Conservation (phyloP, 2,797 vertebrate species). For the Microcaecilia unicolor region DNA sequence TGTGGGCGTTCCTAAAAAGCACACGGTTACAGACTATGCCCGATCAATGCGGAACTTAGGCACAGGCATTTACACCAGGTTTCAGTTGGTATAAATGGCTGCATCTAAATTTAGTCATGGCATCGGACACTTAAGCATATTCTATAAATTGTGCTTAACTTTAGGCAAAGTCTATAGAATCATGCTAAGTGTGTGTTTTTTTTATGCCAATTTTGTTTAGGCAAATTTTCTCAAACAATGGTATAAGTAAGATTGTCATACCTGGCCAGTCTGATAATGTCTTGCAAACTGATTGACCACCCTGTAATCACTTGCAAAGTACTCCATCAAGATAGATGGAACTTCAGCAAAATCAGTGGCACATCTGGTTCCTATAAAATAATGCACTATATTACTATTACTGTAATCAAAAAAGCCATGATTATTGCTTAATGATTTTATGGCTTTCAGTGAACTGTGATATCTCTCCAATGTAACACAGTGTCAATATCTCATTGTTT, state of each 20-base stretch:
- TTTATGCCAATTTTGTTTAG: too few species aligned
- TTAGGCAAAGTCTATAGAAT: too few species aligned
- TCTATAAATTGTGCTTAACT: too few species aligned
- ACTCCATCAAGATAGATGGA: conserved; percentile 96
- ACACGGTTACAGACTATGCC: too few species aligned
- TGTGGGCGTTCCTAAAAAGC: too few species aligned
- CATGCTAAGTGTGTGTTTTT: too few species aligned
- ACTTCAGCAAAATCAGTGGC: conserved; percentile 96
- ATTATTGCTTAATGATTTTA: conserved; percentile 14
- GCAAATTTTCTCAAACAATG: too few species aligned
- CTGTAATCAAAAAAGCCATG: conserved; percentile 21
- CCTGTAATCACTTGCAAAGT: conserved; percentile 90
- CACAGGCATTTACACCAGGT: too few species aligned
- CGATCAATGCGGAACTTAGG: too few species aligned
- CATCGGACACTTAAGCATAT: too few species aligned
- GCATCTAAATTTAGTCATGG: too few species aligned
- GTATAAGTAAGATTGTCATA: conserved; percentile 53
- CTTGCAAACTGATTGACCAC: conserved; percentile 91
- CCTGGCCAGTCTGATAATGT: conserved; percentile 93
- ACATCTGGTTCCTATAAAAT: conserved; percentile 85
- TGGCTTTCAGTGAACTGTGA: conserved; percentile 40
- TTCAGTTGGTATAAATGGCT: too few species aligned
- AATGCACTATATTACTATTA: conserved; percentile 7
- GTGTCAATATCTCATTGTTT: conserved; percentile 48
- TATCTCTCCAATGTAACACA: conserved; percentile 40